A percentile compares a stretch with the other conserved stretches of the same genome.
phyloP scores from a whole-genome alignment of 2,113 vertebrate species.

The Datnioides undecimradiatus region DNA sequence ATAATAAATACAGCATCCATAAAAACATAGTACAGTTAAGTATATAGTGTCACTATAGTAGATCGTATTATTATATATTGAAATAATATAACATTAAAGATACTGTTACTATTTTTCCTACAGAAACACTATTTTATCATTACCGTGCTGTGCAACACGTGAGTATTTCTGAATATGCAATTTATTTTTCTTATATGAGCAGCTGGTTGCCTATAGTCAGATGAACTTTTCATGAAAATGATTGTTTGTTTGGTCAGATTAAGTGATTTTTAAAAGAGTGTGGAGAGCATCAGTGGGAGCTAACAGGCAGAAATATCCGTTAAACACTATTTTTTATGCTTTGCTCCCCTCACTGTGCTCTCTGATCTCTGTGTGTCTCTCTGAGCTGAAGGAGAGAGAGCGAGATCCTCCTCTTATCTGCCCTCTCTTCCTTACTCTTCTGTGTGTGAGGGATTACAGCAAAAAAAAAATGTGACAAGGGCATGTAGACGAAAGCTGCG shows the following conservation, averaged over 20 bases:
- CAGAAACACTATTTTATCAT: no score
- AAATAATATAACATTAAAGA: no score
- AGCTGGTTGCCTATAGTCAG: not conserved
- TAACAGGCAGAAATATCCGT: not conserved
- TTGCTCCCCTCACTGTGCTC: not conserved
- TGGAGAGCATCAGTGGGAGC: not conserved
- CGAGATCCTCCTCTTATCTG: conserved; percentile 11
- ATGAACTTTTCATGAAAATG: not conserved
- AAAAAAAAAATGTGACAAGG: conserved; percentile 16
- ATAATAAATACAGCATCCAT: no score
- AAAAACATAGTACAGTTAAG: no score
- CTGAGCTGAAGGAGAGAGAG: not conserved
- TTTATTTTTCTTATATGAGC: not conserved
- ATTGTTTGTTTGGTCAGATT: not conserved
- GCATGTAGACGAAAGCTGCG: conserved; percentile 2
- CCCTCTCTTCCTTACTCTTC: not conserved
- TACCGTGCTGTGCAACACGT: no score
- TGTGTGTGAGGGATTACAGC: conserved; percentile 29
- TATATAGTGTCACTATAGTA: no score
- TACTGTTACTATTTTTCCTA: no score
- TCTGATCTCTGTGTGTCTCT: conserved; percentile 10
- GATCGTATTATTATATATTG: no score
- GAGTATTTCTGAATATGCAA: no score
- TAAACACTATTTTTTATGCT: conserved; percentile 17
- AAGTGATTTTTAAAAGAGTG: not conserved